A percentile compares a stretch with the other conserved stretches of the same genome.
Conservation (phyloP, 1,140 invertebrate genomes). For the Drosophila malerkotliana region DNA sequence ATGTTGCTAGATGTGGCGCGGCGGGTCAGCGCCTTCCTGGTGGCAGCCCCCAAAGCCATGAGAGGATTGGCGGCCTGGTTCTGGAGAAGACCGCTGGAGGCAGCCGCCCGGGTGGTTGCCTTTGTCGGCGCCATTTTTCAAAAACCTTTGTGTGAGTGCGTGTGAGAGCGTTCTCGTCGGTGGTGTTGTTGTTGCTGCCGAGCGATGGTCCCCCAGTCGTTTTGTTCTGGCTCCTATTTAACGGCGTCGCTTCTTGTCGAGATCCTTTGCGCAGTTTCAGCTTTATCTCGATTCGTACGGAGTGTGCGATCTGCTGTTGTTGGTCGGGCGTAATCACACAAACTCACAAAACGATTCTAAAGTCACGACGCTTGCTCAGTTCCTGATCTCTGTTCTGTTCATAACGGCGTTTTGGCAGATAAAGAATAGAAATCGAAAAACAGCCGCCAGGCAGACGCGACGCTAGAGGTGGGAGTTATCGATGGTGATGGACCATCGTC, state of each 20-base stretch:
- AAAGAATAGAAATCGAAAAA: conserved; percentile 33
- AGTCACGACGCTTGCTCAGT: conserved; percentile 32
- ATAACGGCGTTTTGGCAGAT: conserved; percentile 21
- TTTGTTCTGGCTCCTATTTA: conserved; percentile 19
- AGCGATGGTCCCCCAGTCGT: conserved; percentile 23
- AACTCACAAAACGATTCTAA: conserved; percentile 31
- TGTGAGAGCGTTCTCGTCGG: conserved; percentile 8
- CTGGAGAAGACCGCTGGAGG: conserved; percentile 27
- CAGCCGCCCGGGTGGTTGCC: conserved; percentile 51
- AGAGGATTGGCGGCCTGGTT: conserved; percentile 50
- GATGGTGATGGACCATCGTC: neutral
- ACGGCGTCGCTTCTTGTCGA: conserved; percentile 8
- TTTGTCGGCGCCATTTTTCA: conserved; percentile 83
- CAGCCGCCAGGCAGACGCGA: conserved; percentile 17
- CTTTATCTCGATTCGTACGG: conserved; percentile 1
- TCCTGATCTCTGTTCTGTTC: conserved; percentile 2
- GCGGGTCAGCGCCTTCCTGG: conserved; percentile 83
- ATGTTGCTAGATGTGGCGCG: conserved; percentile 61
- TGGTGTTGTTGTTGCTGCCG: conserved; percentile 23
- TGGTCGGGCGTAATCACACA: conserved; percentile 18
- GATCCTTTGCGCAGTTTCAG: conserved; percentile 11
- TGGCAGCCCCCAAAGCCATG: conserved; percentile 35
- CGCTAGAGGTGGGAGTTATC: neutral
- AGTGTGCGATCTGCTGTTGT: conserved; percentile 1
- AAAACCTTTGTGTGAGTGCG: conserved; percentile 14